Evolutionary conservation across 1,140 invertebrate genomes (phyloP).

Genomic region (Drosophila tsacasi): DNA sequence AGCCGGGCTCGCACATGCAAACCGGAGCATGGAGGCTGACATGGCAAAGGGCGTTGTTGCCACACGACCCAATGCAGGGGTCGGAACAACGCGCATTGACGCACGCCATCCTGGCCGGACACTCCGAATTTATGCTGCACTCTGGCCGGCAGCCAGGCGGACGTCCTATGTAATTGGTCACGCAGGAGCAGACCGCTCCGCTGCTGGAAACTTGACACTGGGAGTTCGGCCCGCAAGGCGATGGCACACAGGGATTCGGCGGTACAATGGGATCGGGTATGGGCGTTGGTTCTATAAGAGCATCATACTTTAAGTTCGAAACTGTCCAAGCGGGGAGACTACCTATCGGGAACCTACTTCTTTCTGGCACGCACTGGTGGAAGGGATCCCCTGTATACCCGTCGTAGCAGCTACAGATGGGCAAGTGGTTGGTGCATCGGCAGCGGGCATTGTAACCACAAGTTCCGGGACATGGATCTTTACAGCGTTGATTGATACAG

Average conservation of each 20-base stretch:
- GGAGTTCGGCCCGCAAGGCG: slow-evolving; percentile 89
- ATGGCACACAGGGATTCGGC: slow-evolving; percentile 87
- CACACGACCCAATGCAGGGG: slow-evolving; percentile 91
- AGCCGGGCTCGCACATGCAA: slow-evolving; percentile 89
- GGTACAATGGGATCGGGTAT: slow-evolving; percentile 76
- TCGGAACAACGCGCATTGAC: slow-evolving; percentile 89
- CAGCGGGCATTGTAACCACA: slow-evolving; percentile 94
- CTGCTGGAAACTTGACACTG: slow-evolving; percentile 87
- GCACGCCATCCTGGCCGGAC: slow-evolving; percentile 89
- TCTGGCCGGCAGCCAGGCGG: slow-evolving; percentile 91
- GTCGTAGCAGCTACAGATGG: slow-evolving; percentile 91
- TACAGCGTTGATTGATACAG: slow-evolving; percentile 91
- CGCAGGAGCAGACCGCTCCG: slow-evolving; percentile 89
- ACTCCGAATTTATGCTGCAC: slow-evolving; percentile 90
- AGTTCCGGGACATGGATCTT: slow-evolving; percentile 92
- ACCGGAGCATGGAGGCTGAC: slow-evolving; percentile 90
- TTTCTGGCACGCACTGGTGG: slow-evolving; percentile 85
- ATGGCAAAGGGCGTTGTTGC: slow-evolving; percentile 88
- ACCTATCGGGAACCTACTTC: slow-evolving; percentile 66
- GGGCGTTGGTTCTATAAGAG: slow-evolving; percentile 59
- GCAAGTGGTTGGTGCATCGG: slow-evolving; percentile 93
- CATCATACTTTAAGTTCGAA: slow-evolving; percentile 27
- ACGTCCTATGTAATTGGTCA: slow-evolving; percentile 88
- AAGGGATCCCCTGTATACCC: slow-evolving; percentile 93
- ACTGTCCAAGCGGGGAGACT: not conserved